Evolutionary conservation across 2,797 vertebrate species (phyloP).

Genomic region (Potorous gilbertii): DNA sequence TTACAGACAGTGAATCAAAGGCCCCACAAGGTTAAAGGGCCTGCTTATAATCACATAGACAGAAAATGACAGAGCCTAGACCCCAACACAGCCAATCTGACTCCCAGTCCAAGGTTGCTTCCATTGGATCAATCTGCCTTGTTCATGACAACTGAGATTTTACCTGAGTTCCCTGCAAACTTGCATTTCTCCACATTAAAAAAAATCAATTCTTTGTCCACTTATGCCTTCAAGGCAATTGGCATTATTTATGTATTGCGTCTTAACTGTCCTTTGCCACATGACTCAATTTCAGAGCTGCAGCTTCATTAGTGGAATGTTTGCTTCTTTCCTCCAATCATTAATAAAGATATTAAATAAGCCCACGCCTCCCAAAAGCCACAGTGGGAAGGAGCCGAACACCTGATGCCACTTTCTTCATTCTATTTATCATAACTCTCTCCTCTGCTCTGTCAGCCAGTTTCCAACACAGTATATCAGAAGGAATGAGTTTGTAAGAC

Average conservation of each 20-base stretch:
- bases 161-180: constrained; percentile 3
- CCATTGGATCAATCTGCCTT: not conserved
- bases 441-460: not conserved
- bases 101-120: not conserved
- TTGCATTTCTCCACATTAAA: constrained; percentile 27
- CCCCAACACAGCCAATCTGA: not conserved
- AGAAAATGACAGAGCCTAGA: not conserved
- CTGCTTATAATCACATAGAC: not conserved
- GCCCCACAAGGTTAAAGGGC: not conserved
- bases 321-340: constrained; percentile 7
- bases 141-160: constrained; percentile 26
- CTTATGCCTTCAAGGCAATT: constrained; percentile 35
- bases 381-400: not conserved
- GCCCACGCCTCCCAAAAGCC: not conserved
- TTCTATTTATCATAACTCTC: not conserved
- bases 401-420: constrained; percentile 18
- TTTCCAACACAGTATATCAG: constrained; percentile 11
- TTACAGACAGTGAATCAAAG: not conserved
- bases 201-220: constrained; percentile 42
- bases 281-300: constrained; percentile 42
- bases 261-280: constrained; percentile 34
- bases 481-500: constrained; percentile 5
- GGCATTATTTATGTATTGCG: constrained; percentile 12
- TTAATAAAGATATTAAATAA: constrained; percentile 34
- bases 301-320: not conserved